Base-by-base conservation (phyloP, 2,888 invertebrate genomes). In the Gisinianus flammeolus region DNA sequence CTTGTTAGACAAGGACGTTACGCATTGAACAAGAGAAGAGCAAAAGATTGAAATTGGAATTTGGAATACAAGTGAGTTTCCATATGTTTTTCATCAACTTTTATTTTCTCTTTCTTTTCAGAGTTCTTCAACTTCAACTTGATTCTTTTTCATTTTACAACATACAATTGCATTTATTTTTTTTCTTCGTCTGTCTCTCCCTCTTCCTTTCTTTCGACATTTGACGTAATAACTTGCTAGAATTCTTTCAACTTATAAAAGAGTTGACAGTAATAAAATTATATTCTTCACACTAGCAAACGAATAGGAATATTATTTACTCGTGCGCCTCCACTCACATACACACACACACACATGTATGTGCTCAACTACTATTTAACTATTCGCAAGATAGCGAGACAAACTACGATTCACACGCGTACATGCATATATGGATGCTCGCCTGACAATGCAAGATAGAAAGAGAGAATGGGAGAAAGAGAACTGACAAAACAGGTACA, bases 401-500 rank as follows among this genome's bases (percentile, higher is more conserved):
- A n/a, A n/a, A n/a, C n/a, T 26, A 62, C 62, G 22, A 2, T 26
- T n/a, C 19, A 19, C 58, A 62, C 33, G 44, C 6, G 19, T 44
- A 44, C 44, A 33, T 8, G n/a, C 12, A 52, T 8, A 44, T 33
- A 2, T n/a, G n/a, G 31, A 26, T 12, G n/a, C n/a, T 24, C n/a
- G n/a, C 1, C 6, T 30, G n/a, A 22, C 68, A n/a, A 33, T 66
- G 66, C 16, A 28, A 8, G 24, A 16, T n/a, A n/a, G n/a, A n/a
- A n/a, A 22, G 30, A 30, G 67, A 16, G 31, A 66, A 5, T 66
- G 28, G 30, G 56, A 56, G 24, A 24, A 33, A 30, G 64, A 64
- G 64, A 26, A 22, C 73, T 73, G 73, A 73, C 73, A 73, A 73
- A 73, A 73, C 73, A 74, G 73, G 73, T 64, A 74, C 35, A 64